A percentile compares a stretch with the other conserved stretches of the same genome.
phyloP scores from a whole-genome alignment of 2,888 invertebrate species.

The Heliconius ismenius region DNA sequence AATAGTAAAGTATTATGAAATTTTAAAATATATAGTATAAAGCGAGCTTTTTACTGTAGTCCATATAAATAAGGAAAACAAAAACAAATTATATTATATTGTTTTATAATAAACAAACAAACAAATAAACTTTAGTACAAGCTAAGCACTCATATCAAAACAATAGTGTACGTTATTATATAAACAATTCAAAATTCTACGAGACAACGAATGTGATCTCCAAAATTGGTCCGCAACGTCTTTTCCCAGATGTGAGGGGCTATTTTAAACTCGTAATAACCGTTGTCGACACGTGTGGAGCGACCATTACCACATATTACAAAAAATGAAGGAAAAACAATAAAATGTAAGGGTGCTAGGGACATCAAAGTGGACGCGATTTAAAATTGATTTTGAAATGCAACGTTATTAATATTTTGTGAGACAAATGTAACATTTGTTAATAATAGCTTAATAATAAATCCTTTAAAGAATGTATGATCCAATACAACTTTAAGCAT shows the following conservation, averaged over 20 bases:
- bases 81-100: background rate
- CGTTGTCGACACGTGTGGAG: constrained; percentile 78
- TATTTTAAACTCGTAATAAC: constrained; percentile 82
- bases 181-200: constrained; percentile 43
- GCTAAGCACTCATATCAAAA: constrained; percentile 25
- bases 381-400: constrained; percentile 70
- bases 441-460: background rate
- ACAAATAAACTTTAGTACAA: background rate
- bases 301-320: constrained; percentile 82
- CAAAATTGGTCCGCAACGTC: constrained; percentile 67
- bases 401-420: constrained; percentile 29
- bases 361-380: constrained; percentile 62
- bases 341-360: constrained; percentile 62
- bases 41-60: background rate
- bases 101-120: too few species aligned
- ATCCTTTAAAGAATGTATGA: background rate
- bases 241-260: constrained; percentile 65
- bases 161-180: constrained; percentile 1
- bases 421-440: background rate
- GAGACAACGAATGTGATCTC: constrained; percentile 56
- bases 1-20: background rate
- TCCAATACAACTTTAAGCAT: constrained; percentile 42
- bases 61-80: background rate
- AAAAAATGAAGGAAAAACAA: constrained; percentile 80
- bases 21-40: background rate